Base-by-base conservation (phyloP, 2,797 vertebrate species). In the Gobio occitaniae region DNA sequence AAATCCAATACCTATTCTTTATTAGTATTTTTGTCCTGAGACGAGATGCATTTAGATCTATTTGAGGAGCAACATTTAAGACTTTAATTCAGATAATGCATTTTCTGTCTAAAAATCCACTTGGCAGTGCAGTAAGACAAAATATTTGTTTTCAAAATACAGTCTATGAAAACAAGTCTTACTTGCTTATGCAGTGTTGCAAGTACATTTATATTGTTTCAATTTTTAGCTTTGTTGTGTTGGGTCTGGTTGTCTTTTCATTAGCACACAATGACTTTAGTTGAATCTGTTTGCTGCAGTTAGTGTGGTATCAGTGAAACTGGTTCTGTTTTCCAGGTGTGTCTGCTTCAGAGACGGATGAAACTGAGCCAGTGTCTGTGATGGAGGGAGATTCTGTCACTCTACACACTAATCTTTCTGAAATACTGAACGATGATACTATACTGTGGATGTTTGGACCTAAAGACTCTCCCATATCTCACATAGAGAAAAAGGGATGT, bases 401-500 rank as follows among this genome's bases (percentile, higher is more conserved):
- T 63, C 15, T 78, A 29, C 38, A 63, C 38, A 63, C 59, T 6
- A 4, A 79, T 19, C 59, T 29, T 1, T 2, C 59, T 19, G 56
- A 79, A 65, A 21, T 79, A 79, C 77, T 13, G 8, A 79, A 63
- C 1, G 13, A 19, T 47, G 59, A 79, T 25, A 29, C 25, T 0
- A 6, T 79, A 6, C 21, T 79, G 9, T 79, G 77, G 77, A 2
- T 29, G 77, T 79, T 65, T 61, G 75, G 75, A 25, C 36, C 75
- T 19, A 65, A 79, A 44, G 13, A 6, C 1, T 16, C 0, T 29
- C 0, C 12, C 15, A 29, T 47, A 25, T 10, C n/a, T 3, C 7
- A 65, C 6, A 65, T 65, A 25, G 38, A 6, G 12, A 61, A 38
- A 41, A 78, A 78, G 13, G 21, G 0, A 0, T 32, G 59, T 3